Evolutionary conservation across 2,888 invertebrate genomes (phyloP).

Genomic region (Pyralis farinalis): DNA sequence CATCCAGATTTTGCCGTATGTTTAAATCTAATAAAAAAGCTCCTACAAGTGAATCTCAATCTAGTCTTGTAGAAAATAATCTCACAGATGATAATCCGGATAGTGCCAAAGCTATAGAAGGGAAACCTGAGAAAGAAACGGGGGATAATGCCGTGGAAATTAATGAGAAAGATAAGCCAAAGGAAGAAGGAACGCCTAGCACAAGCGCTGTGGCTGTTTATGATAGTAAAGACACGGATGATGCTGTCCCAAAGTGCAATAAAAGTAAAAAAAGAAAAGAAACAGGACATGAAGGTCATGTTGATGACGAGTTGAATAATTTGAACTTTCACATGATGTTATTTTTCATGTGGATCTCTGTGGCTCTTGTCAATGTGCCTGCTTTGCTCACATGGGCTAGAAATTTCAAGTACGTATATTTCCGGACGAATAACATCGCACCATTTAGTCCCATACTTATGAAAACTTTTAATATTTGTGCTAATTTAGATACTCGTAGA

Average conservation of each 20-base stretch:
- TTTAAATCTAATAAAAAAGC: slow-evolving; percentile 36
- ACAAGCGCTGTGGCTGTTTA: not conserved
- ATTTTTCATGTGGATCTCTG: slow-evolving; percentile 84
- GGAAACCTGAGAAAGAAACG: slow-evolving; percentile 19
- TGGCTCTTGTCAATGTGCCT: slow-evolving; percentile 86
- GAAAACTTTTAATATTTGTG: too few species aligned
- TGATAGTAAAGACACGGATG: not conserved
- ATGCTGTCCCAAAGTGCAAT: slow-evolving; percentile 16
- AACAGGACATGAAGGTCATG: slow-evolving; percentile 17
- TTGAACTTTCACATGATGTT: slow-evolving; percentile 88
- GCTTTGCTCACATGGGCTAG: slow-evolving; percentile 89
- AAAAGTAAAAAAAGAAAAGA: slow-evolving; percentile 20
- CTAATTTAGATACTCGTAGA: too few species aligned
- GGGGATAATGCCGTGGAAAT: slow-evolving; percentile 13
- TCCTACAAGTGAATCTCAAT: slow-evolving; percentile 22
- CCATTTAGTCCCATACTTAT: too few species aligned
- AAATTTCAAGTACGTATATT: slow-evolving; percentile 88
- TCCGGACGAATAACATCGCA: too few species aligned
- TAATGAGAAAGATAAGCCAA: slow-evolving; percentile 12
- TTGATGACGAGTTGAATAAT: slow-evolving; percentile 59
- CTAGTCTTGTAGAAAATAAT: slow-evolving; percentile 16
- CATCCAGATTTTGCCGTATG: slow-evolving; percentile 44
- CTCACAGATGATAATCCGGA: slow-evolving; percentile 13
- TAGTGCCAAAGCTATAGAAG: slow-evolving; percentile 22
- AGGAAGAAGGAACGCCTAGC: slow-evolving; percentile 8